Percentiles rank a stretch among this genome's conserved stretches.
Evolutionary conservation across 1,140 invertebrate species (phyloP).

Genomic region (Leptinotarsa undecemlineata): DNA sequence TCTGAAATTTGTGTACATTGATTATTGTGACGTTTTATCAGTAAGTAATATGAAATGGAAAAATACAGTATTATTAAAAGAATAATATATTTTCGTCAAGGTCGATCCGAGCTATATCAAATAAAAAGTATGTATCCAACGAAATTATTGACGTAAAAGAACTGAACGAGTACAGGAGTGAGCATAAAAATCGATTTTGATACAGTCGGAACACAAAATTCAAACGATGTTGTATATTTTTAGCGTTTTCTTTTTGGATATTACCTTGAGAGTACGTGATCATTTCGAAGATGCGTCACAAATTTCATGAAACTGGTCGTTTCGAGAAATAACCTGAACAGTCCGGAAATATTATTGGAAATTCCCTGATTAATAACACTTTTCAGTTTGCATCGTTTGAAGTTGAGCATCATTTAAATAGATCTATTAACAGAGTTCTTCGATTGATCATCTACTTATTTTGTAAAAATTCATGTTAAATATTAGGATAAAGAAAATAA

Average conservation of each 20-base stretch:
- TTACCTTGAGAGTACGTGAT: not conserved
- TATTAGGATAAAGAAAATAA: too few relatives aligned
- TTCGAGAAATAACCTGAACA: too few relatives aligned
- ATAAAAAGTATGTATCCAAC: slow-evolving; percentile 10
- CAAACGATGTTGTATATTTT: not conserved
- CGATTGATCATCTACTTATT: too few relatives aligned
- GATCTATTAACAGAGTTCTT: too few relatives aligned
- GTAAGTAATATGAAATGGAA: slow-evolving; percentile 13
- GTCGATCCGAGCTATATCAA: slow-evolving; percentile 8
- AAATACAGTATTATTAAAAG: slow-evolving; percentile 13
- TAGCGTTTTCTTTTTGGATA: not conserved
- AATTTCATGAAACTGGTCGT: too few relatives aligned
- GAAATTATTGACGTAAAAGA: slow-evolving; percentile 6
- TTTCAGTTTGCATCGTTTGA: too few relatives aligned
- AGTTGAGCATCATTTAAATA: too few relatives aligned
- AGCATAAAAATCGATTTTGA: not conserved
- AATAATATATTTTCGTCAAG: slow-evolving; percentile 20
- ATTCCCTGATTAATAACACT: too few relatives aligned
- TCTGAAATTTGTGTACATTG: slow-evolving; percentile 13
- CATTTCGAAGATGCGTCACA: too few relatives aligned
- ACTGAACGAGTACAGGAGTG: not conserved
- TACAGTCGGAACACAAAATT: not conserved
- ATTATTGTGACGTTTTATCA: slow-evolving; percentile 9
- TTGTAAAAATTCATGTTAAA: too few relatives aligned
- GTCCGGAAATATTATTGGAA: too few relatives aligned